phyloP scores from a whole-genome alignment of 2,797 vertebrate genomes.

The Gambusia yucatana region DNA sequence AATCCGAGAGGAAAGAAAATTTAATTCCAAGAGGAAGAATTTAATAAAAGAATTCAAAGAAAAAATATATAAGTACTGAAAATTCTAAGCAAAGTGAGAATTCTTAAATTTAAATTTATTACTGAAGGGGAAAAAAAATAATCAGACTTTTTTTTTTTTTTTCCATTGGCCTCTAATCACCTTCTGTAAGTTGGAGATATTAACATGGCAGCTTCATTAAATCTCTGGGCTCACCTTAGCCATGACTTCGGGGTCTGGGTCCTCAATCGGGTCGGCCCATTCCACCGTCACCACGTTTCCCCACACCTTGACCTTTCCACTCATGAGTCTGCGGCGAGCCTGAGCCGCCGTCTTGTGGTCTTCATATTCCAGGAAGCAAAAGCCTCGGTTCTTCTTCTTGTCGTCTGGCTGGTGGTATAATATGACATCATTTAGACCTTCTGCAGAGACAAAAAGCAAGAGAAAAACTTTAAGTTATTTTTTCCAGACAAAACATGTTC shows the following conservation, averaged over 20 bases:
- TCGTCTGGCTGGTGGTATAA: constrained; percentile 99
- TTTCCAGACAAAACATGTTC: neutral
- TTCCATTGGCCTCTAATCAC: no score
- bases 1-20: neutral
- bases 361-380: constrained; percentile 99
- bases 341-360: constrained; percentile 99
- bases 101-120: no score
- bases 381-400: constrained; percentile 98
- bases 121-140: no score
- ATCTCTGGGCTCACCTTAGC: constrained; percentile 87
- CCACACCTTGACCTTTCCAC: constrained; percentile 99
- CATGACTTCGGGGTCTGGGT: constrained; percentile 99
- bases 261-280: constrained; percentile 99
- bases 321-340: constrained; percentile 97
- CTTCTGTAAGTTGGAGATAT: neutral
- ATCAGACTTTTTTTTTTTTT: no score
- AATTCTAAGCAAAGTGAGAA: no score
- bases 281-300: constrained; percentile 98
- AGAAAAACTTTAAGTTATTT: neutral
- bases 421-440: constrained; percentile 99
- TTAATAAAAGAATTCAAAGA: no score
- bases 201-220: neutral
- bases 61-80: neutral
- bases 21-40: neutral
- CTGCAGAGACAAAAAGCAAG: constrained; percentile 72